Base-by-base conservation (phyloP, 2,888 invertebrate genomes). In the Eurois occulta region DNA sequence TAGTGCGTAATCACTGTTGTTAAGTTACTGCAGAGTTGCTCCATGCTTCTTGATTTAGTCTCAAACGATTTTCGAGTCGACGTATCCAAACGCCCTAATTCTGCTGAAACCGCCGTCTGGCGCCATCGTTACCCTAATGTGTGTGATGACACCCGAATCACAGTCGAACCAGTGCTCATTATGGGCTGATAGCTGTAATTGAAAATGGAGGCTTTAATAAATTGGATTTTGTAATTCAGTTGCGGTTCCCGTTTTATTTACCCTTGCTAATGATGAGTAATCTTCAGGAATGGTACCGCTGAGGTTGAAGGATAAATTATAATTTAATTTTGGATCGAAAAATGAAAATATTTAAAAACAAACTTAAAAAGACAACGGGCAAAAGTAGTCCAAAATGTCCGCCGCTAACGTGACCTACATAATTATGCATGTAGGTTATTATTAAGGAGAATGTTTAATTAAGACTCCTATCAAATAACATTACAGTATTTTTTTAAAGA, bases 91-190 rank as follows among this genome's bases (percentile, higher is more conserved):
- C 0, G 97, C 91, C 72, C 97, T 92, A n/a, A 97, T 91, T 86
- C 97, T 96, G 86, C 97, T 97, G 83, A 97, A 94, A 24, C 97
- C 97, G 7, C 97, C 97, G 88, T 97, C 97, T 1, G 97, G 97
- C 0, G 97, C 97, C 87, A 97, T 97, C 66, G 97, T 97, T 10
- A 97, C 95, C 86, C 95, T 95, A 24, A 97, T 91, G 88, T 97
- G 97, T 8, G 97, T 96, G 77, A 97, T 93, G 11, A 93, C 90
- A 7, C 91, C 92, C 0, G 94, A 93, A 41, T 92, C 90, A 64
- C 96, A 93, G 77, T 94, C 92, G 85, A 94, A 97, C 94, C 95
- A 95, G 87, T 97, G 97, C 74, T 97, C 95, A 24, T 92, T 92
- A 87, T 97, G 91, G 0, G 97, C 96, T 70, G 96, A 94, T 35